phyloP scores from a whole-genome alignment of 2,113 vertebrate genomes.

The Osmerus mordax region DNA sequence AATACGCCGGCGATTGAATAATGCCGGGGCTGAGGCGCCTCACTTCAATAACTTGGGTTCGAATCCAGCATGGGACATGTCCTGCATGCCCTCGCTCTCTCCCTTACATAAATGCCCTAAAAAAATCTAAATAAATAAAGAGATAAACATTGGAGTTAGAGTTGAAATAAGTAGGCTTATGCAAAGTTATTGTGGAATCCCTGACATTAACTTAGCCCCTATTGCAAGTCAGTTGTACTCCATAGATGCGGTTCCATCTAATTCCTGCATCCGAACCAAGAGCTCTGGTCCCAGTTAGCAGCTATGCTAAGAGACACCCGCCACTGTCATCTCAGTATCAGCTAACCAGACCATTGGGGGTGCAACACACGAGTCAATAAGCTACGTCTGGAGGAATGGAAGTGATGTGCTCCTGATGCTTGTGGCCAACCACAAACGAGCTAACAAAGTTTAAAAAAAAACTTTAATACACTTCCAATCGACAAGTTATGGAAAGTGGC shows the following conservation, averaged over 20 bases:
- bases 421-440: constrained; percentile 67
- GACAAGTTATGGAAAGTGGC: constrained; percentile 51
- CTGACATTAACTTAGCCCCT: not conserved
- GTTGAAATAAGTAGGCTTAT: not conserved
- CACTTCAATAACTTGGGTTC: too few species aligned
- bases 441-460: constrained; percentile 52
- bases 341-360: constrained; percentile 25
- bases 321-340: constrained; percentile 47
- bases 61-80: too few species aligned
- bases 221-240: constrained; percentile 2
- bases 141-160: too few species aligned
- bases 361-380: constrained; percentile 41
- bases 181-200: not conserved
- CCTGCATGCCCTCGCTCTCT: too few species aligned
- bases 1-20: not conserved
- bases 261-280: not conserved
- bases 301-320: constrained; percentile 29
- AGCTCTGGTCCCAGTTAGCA: constrained; percentile 22
- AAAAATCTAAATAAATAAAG: too few species aligned
- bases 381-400: constrained; percentile 48
- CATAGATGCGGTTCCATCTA: not conserved
- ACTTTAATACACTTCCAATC: constrained; percentile 54
- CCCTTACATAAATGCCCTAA: too few species aligned
- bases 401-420: constrained; percentile 52
- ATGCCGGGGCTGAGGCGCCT: too few species aligned